Conservation (phyloP, 2,888 invertebrate genomes). For the Nowickia ferox region DNA sequence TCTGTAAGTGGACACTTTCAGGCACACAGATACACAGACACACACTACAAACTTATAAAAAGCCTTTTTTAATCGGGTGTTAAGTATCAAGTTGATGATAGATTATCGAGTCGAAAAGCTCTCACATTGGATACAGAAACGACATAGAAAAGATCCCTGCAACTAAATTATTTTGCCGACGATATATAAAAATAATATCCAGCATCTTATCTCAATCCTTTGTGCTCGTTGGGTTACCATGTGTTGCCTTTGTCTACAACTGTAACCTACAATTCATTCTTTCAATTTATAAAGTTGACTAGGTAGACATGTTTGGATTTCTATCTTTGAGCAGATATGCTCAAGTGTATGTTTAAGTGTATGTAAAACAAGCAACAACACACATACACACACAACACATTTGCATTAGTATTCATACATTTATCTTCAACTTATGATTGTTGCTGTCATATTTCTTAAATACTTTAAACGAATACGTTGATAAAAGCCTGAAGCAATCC, state of each 20-base stretch:
- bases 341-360: background rate
- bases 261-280: constrained; percentile 18
- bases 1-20: too few species aligned
- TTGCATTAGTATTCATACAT: constrained; percentile 26
- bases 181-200: too few species aligned
- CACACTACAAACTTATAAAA: too few species aligned
- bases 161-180: too few species aligned
- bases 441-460: constrained; percentile 59
- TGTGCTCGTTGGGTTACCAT: background rate
- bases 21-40: too few species aligned
- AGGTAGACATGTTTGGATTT: background rate
- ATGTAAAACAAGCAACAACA: constrained; percentile 30
- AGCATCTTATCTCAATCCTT: background rate
- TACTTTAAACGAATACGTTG: constrained; percentile 17
- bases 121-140: too few species aligned
- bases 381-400: constrained; percentile 9
- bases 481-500: constrained; percentile 7
- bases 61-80: too few species aligned
- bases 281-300: constrained; percentile 43
- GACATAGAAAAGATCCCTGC: too few species aligned
- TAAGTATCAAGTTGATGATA: too few species aligned
- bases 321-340: background rate
- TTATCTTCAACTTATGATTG: constrained; percentile 51
- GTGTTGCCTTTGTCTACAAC: constrained; percentile 7
- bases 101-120: too few species aligned